Evolutionary conservation across 2,113 vertebrate species (phyloP).

Genomic region (Aldabrachelys gigantea): DNA sequence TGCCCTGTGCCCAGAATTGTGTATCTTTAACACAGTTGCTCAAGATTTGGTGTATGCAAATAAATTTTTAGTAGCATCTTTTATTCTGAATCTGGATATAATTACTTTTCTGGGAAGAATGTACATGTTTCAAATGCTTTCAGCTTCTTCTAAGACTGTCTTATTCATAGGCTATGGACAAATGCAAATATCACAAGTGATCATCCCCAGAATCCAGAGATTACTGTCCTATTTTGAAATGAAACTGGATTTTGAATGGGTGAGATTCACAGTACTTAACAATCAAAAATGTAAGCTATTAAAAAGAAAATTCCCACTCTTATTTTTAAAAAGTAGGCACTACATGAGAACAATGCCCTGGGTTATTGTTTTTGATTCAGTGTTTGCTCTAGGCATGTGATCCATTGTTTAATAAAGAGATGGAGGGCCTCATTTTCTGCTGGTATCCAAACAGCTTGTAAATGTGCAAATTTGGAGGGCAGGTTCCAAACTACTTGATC

Average conservation of each 20-base stretch:
- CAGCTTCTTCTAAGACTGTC: conserved; percentile 1
- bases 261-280: neutral
- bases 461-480: neutral
- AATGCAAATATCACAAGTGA: neutral
- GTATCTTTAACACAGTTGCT: neutral
- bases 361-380: conserved; percentile 54
- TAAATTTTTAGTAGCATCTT: conserved; percentile 27
- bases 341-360: conserved; percentile 14
- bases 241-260: neutral
- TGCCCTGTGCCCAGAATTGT: neutral
- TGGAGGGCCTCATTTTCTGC: neutral
- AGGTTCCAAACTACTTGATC: neutral
- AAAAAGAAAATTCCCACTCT: neutral
- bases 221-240: neutral
- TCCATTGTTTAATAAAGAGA: neutral
- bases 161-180: neutral
- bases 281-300: neutral
- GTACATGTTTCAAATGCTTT: conserved; percentile 1
- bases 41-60: conserved; percentile 6
- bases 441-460: neutral
- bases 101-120: conserved; percentile 37
- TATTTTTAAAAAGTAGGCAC: neutral
- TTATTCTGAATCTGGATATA: conserved; percentile 28
- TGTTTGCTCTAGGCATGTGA: conserved; percentile 18
- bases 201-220: conserved; percentile 6